Evolutionary conservation across 1,140 invertebrate species (phyloP).

Genomic region (Neoseiulus cucumeris): DNA sequence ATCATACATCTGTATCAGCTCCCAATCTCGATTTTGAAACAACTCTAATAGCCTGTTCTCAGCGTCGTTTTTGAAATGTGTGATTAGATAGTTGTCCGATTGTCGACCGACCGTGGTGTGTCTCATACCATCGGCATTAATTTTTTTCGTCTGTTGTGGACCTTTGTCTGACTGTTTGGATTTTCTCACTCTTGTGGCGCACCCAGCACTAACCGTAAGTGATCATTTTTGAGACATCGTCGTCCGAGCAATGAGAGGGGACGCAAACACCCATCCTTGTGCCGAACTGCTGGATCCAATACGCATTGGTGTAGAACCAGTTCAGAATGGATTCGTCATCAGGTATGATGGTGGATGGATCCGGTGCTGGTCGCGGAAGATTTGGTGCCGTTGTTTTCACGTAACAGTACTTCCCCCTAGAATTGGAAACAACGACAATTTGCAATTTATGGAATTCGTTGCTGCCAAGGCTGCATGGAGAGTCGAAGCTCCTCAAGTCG

Average conservation of each 20-base stretch:
- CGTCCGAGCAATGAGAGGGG: neutral
- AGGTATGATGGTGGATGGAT: neutral
- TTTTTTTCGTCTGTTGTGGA: no score
- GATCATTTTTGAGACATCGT: neutral
- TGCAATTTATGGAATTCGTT: no score
- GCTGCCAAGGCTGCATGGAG: no score
- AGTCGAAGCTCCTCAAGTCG: neutral
- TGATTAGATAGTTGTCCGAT: no score
- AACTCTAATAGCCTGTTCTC: no score
- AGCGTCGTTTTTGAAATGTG: no score
- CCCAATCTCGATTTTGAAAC: no score
- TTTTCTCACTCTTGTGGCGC: neutral
- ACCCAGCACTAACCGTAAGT: neutral
- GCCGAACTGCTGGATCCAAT: slow-evolving; percentile 1
- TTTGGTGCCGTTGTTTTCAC: slow-evolving; percentile 4
- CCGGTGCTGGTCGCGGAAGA: neutral
- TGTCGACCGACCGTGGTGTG: no score
- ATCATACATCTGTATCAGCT: no score
- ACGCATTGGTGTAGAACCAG: neutral
- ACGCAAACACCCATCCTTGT: neutral
- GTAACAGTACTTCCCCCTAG: slow-evolving; percentile 3
- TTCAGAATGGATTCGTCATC: neutral
- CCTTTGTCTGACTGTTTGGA: neutral
- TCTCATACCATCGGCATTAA: no score
- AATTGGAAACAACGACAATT: neutral